Percentiles rank a stretch among this genome's conserved stretches.
Evolutionary conservation across 2,113 vertebrate species (phyloP).

Genomic region (Catharus fuscescens): DNA sequence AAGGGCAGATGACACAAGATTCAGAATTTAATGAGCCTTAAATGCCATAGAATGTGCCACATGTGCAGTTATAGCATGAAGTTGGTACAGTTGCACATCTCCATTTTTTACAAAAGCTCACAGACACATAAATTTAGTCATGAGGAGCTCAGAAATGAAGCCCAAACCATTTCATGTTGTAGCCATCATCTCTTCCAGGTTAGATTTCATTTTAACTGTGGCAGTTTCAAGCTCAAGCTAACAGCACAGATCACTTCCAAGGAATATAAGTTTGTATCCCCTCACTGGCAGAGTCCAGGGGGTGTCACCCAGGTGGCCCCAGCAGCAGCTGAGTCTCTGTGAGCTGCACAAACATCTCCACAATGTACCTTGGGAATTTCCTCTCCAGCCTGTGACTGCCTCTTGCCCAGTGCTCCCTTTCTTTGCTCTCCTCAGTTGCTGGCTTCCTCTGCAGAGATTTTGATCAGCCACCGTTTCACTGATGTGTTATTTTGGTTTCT

Average conservation of each 20-base stretch:
- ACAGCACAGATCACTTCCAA: background rate
- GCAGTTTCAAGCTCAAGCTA: background rate
- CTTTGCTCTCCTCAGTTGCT: background rate
- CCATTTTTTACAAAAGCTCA: slow-evolving; percentile 43
- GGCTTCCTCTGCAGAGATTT: background rate
- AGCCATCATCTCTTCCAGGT: background rate
- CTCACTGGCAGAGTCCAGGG: background rate
- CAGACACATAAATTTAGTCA: background rate
- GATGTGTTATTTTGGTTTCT: background rate
- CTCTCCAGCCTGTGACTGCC: background rate
- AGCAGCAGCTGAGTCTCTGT: background rate
- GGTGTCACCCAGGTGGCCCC: background rate
- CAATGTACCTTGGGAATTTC: background rate
- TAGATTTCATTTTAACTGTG: background rate
- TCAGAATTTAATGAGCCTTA: slow-evolving; percentile 81
- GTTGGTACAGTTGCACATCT: slow-evolving; percentile 15
- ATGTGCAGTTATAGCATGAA: slow-evolving; percentile 11
- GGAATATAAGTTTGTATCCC: background rate
- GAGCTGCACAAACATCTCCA: background rate
- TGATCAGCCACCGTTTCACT: background rate
- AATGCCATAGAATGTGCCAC: slow-evolving; percentile 74
- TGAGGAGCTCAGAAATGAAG: background rate
- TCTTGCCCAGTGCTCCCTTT: background rate
- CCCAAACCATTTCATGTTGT: background rate
- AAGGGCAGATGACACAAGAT: slow-evolving; percentile 68